These are phyloP conservation scores for Ctenodactylus gundi DNA, from an alignment of 2,113 vertebrate species.

Conservation along the genomic window DNA sequence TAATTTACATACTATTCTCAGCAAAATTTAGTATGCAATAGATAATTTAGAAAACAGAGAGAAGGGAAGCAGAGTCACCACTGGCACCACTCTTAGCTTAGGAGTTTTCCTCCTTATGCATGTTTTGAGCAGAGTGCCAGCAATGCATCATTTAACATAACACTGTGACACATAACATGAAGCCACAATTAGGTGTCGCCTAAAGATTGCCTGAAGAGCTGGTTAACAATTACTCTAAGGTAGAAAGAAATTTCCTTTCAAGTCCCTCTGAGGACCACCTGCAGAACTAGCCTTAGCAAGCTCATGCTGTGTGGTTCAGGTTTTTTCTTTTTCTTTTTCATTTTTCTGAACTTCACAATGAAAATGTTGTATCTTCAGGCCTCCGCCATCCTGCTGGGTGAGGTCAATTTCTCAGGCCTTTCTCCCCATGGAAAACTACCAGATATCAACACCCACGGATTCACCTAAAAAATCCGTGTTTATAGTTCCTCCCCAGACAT, in stretches of 20 bases:
- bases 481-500: slow-evolving; percentile 7
- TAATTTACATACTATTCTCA: background rate
- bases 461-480: slow-evolving; percentile 13
- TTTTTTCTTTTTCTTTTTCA: background rate
- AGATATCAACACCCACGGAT: background rate
- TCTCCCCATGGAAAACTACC: slow-evolving; percentile 17
- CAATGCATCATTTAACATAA: background rate
- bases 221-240: background rate
- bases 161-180: background rate
- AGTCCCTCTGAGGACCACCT: background rate
- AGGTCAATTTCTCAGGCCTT: slow-evolving; percentile 37
- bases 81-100: background rate
- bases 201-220: background rate
- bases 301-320: background rate
- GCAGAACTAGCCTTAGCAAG: background rate
- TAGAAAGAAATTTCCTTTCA: slow-evolving; percentile 10
- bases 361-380: slow-evolving; percentile 38
- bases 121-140: background rate
- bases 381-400: background rate
- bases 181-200: background rate
- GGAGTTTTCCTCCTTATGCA: background rate
- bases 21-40: background rate
- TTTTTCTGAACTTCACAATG: background rate
- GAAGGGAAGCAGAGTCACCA: background rate
- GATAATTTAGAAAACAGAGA: background rate